Base-by-base conservation (phyloP, 2,888 invertebrate genomes). In the Epinotia nisella region DNA sequence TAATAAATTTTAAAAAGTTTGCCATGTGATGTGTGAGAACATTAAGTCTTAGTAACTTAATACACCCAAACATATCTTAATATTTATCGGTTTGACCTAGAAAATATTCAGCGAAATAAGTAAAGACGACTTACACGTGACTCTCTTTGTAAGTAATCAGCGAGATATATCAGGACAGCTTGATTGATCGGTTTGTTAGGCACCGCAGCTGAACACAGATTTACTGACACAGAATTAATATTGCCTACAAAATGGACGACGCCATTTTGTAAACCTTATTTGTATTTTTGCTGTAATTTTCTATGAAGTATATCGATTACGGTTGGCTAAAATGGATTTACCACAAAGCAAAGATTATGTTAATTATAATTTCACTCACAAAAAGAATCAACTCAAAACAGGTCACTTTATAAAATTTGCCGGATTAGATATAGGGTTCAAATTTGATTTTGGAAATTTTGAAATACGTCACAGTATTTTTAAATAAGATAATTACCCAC, bases 81-180 rank as follows among this genome's bases (percentile, higher is more conserved):
- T 53, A 39, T 55, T 66, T n/a, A 55, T 55, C 10, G 21, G 15
- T 39, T 66, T 55, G 66, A 66, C 66, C 66, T 41, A 66, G 39
- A 56, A 55, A 65, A 66, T 65, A 53, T 65, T 55, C 56, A 66
- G 55, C 11, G 13, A 41, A 41, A 66, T n/a, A n/a, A n/a, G n/a
- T n/a, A n/a, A n/a, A n/a, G n/a, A 67, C 72, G 67, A 49, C 45
- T 61, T 58, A 49, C 35, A 67, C 72, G 67, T 72, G 72, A 61
- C 59, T 21, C 11, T 51, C 55, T n/a, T 72, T 35, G 21, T 53
- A 55, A 71, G 45, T 41, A 55, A 19, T 35, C n/a, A 17, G 29
- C 58, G 15, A 51, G 24, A 35, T 64, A 70, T 70, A 64, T 60
- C 13, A 24, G 29, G 61, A 58, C 67, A 51, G 55, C 15, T 71